These are phyloP conservation scores for Oeneis ivallda DNA, from an alignment of 2,888 invertebrate genomes.

Conservation along the genomic window DNA sequence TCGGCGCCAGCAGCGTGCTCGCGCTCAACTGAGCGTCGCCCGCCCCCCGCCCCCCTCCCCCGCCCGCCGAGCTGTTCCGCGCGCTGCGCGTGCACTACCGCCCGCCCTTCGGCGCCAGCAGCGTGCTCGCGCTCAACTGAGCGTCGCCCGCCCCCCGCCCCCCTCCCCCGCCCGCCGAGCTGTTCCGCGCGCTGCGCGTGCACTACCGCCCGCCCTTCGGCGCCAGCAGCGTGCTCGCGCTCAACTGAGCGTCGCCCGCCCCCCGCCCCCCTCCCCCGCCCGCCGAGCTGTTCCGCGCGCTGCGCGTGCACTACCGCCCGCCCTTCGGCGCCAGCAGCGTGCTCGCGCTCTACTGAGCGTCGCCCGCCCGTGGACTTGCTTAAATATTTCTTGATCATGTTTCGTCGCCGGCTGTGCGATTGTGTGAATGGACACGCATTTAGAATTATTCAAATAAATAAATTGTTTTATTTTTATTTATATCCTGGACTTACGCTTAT, in stretches of 20 bases:
- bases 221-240: constrained; percentile 65
- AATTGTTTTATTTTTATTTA: neutral
- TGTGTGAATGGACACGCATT: neutral
- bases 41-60: too few species aligned
- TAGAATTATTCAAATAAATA: too few species aligned
- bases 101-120: constrained; percentile 86
- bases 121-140: constrained; percentile 62
- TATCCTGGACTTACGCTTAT: constrained; percentile 15
- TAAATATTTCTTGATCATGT: neutral
- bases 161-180: constrained; percentile 40
- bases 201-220: constrained; percentile 91
- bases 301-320: constrained; percentile 84
- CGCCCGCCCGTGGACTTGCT: constrained; percentile 82
- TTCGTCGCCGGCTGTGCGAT: neutral
- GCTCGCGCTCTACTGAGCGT: constrained; percentile 82
- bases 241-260: constrained; percentile 69
- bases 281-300: too few species aligned
- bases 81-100: constrained; percentile 85
- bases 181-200: constrained; percentile 88
- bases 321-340: constrained; percentile 84
- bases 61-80: too few species aligned
- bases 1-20: constrained; percentile 75
- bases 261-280: constrained; percentile 82
- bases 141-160: constrained; percentile 83
- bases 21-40: constrained; percentile 55